These are phyloP conservation scores for Julus scandinavius DNA, from an alignment of 2,888 invertebrate species.

Conservation along the genomic window DNA sequence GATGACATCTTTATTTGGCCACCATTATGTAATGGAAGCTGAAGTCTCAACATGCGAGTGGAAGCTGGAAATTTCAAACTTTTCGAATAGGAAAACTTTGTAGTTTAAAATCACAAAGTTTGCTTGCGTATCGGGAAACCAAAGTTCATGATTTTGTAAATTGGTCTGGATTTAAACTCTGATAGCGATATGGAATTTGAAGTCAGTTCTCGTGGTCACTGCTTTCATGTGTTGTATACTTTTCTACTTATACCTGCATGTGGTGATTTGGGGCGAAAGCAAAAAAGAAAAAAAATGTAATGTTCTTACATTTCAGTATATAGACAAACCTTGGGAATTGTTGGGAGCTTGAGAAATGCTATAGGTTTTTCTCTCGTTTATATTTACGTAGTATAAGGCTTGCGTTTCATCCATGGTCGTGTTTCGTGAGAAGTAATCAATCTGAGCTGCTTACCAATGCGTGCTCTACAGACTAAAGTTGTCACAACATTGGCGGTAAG, in stretches of 20 bases:
- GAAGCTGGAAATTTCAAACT: background rate
- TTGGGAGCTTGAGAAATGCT: background rate
- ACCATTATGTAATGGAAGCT: too few species aligned
- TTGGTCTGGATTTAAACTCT: background rate
- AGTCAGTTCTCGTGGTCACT: background rate
- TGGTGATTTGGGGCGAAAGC: background rate
- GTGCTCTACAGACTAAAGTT: conserved; percentile 45
- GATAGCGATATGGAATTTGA: background rate
- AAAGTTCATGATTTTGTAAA: background rate
- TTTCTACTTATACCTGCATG: background rate
- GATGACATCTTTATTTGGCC: too few species aligned
- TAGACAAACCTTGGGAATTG: background rate
- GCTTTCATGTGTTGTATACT: background rate
- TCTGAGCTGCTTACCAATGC: conserved; percentile 31
- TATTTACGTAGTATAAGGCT: background rate
- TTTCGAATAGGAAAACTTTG: conserved; percentile 1
- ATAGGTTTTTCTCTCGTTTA: background rate
- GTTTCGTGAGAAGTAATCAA: conserved; percentile 37
- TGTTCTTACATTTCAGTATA: background rate
- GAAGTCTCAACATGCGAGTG: background rate
- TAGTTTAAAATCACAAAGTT: background rate
- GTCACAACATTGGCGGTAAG: conserved; percentile 53
- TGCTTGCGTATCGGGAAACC: background rate
- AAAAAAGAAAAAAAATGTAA: background rate
- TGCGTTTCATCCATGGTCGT: background rate